Conservation (phyloP, 2,113 vertebrate genomes). For the Eidolon helvum region DNA sequence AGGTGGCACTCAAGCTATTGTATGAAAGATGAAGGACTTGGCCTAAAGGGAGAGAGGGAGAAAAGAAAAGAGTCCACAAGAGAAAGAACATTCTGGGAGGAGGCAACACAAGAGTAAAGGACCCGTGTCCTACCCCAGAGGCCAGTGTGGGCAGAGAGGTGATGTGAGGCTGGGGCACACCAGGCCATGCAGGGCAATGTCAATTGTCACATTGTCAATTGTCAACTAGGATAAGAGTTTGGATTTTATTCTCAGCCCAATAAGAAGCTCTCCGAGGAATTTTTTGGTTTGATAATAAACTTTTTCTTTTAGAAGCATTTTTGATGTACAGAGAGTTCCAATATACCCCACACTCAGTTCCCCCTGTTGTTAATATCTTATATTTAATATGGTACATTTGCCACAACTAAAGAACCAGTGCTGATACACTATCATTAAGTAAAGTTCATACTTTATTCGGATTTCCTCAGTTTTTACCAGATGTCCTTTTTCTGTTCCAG, state of each 20-base stretch:
- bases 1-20: not conserved
- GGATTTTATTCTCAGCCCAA: not conserved
- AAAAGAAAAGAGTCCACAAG: fast-evolving
- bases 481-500: not conserved
- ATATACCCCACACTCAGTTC: not conserved
- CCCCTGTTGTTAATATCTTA: fast-evolving
- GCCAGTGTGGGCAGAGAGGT: too few species aligned
- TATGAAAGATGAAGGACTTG: not conserved
- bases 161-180: not conserved
- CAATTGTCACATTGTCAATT: fast-evolving
- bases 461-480: not conserved
- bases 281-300: not conserved
- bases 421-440: fast-evolving
- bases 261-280: not conserved
- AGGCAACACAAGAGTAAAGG: not conserved
- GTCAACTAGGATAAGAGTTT: not conserved
- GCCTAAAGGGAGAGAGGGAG: not conserved
- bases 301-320: not conserved
- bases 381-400: fast-evolving
- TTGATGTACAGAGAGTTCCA: not conserved
- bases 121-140: not conserved
- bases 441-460: not conserved
- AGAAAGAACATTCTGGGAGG: too few species aligned
- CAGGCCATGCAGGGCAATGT: fast-evolving
- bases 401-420: fast-evolving